Conservation (phyloP, 1,140 invertebrate genomes). For the Neuroterus valhalla region DNA sequence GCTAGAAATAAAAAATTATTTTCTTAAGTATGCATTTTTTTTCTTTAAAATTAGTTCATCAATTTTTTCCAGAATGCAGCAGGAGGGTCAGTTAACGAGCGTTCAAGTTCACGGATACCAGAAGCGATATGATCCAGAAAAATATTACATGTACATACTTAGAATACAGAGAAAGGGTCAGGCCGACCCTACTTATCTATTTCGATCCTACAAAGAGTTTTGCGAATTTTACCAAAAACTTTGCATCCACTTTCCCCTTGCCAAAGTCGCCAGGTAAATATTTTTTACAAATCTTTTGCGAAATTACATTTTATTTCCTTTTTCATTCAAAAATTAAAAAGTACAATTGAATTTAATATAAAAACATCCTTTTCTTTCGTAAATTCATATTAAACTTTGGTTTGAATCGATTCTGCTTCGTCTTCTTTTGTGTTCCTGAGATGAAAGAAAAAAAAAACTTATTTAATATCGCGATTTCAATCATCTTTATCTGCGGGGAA, state of each 20-base stretch:
- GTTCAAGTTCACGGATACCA: conserved; percentile 92
- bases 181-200: conserved; percentile 89
- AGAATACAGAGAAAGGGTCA: conserved; percentile 90
- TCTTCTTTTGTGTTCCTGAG: too few species aligned
- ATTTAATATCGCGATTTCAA: too few species aligned
- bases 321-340: conserved; percentile 4
- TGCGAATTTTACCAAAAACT: conserved; percentile 97
- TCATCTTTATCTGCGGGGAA: too few species aligned
- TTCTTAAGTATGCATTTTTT: conserved; percentile 33
- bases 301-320: background rate
- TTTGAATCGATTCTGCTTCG: too few species aligned
- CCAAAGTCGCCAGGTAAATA: conserved; percentile 87
- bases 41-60: background rate
- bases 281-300: background rate
- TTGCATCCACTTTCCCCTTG: conserved; percentile 92
- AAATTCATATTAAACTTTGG: too few species aligned
- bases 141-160: conserved; percentile 98
- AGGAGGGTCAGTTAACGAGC: conserved; percentile 91
- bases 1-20: too few species aligned
- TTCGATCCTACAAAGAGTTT: conserved; percentile 97
- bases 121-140: conserved; percentile 97
- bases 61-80: conserved; percentile 81
- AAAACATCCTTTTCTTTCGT: too few species aligned
- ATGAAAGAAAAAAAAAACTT: too few species aligned
- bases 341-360: too few species aligned